These are phyloP conservation scores for Argyresthia goedartella DNA, from an alignment of 2,888 invertebrate species.

Conservation along the genomic window DNA sequence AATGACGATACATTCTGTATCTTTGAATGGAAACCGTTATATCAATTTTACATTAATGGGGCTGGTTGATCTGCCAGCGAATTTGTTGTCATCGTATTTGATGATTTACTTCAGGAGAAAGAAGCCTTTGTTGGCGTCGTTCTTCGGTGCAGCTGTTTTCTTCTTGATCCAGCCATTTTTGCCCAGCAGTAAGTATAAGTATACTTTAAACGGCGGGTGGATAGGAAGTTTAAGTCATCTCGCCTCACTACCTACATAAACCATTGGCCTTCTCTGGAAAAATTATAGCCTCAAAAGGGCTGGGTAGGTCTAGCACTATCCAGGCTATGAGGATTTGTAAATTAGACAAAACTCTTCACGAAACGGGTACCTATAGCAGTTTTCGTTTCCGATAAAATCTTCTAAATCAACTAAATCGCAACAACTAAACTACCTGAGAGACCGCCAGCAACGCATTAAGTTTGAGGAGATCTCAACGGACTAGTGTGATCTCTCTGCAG, in stretches of 20 bases:
- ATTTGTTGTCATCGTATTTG: slow-evolving; percentile 45
- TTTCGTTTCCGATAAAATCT: no score
- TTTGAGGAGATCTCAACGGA: no score
- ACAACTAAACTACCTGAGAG: no score
- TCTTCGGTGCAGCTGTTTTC: slow-evolving; percentile 48
- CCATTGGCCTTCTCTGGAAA: neutral
- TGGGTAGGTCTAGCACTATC: no score
- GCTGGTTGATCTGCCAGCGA: slow-evolving; percentile 62
- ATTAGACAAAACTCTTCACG: no score
- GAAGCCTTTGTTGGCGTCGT: slow-evolving; percentile 42
- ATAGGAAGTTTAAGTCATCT: no score
- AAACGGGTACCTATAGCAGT: no score
- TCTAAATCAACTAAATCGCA: no score
- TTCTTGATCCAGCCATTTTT: slow-evolving; percentile 60
- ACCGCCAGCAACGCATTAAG: no score
- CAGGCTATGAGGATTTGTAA: no score
- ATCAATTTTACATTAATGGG: slow-evolving; percentile 74
- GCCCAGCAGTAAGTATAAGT: slow-evolving; percentile 31
- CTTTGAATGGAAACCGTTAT: slow-evolving; percentile 75
- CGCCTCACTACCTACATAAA: no score
- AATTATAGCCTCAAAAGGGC: neutral
- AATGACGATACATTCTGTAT: slow-evolving; percentile 74
- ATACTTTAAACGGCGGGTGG: neutral
- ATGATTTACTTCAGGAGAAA: slow-evolving; percentile 51
- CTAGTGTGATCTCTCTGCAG: no score